Conservation (phyloP, 2,113 vertebrate species). For the Podarcis cretensis region DNA sequence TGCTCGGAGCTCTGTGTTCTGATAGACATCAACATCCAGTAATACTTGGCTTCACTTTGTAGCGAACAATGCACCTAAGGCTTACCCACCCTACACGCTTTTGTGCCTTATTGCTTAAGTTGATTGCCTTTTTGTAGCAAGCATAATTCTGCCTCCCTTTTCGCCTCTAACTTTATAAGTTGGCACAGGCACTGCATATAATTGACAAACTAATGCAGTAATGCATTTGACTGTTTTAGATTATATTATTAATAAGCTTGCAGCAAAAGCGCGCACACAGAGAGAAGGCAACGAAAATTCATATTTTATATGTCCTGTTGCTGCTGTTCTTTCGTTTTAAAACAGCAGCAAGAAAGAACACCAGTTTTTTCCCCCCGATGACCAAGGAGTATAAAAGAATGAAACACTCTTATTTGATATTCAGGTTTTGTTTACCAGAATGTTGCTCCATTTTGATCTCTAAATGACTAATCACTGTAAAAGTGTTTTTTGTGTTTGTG, state of each 20-base stretch:
- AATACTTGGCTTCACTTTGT: slow-evolving; percentile 19
- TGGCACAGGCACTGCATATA: slow-evolving; percentile 34
- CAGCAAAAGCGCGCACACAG: neutral
- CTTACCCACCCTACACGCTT: slow-evolving; percentile 1
- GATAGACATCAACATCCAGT: slow-evolving; percentile 6
- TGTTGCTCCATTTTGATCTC: slow-evolving; percentile 4
- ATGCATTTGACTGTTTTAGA: slow-evolving; percentile 35
- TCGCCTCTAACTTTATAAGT: slow-evolving; percentile 33
- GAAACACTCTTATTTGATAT: slow-evolving; percentile 4
- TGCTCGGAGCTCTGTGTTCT: slow-evolving; percentile 2
- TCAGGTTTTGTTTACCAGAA: slow-evolving; percentile 24
- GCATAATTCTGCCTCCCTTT: slow-evolving; percentile 28
- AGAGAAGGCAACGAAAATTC: slow-evolving; percentile 25
- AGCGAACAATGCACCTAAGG: slow-evolving; percentile 22
- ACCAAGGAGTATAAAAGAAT: neutral
- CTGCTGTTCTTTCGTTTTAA: neutral
- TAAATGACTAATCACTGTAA: neutral
- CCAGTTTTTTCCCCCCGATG: neutral
- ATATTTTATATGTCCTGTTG: neutral
- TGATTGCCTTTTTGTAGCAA: neutral
- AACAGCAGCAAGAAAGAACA: neutral
- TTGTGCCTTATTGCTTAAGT: neutral
- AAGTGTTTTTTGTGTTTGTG: neutral
- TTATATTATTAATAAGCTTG: slow-evolving; percentile 36
- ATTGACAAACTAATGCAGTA: slow-evolving; percentile 49